Evolutionary conservation across 2,888 invertebrate genomes (phyloP).

Genomic region (Phorcus lineatus): DNA sequence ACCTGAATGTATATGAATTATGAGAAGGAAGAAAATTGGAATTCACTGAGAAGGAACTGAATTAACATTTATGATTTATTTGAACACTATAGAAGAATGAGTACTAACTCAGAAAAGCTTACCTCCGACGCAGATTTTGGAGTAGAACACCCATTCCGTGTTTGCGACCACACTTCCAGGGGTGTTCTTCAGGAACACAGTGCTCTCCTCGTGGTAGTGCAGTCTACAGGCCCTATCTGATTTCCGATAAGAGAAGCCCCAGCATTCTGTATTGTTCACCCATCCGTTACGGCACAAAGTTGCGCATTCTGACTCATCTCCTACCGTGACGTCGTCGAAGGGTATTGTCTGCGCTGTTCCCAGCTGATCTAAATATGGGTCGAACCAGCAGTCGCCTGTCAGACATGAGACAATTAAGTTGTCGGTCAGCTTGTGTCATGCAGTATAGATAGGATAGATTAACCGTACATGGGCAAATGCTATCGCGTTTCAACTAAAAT

Average conservation of each 20-base stretch:
- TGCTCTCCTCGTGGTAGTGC: conserved; percentile 27
- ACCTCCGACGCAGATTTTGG: conserved; percentile 36
- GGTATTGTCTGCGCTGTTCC: neutral
- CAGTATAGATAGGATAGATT: too few relatives aligned
- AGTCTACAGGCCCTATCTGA: conserved; percentile 5
- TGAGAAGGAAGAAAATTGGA: too few relatives aligned
- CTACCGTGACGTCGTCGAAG: neutral
- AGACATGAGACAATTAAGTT: neutral
- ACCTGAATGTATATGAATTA: too few relatives aligned
- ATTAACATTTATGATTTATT: too few relatives aligned
- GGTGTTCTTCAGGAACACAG: neutral
- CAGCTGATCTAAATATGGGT: conserved; percentile 16
- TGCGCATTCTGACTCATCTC: conserved; percentile 31
- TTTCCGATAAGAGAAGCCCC: conserved; percentile 30
- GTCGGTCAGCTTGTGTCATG: too few relatives aligned
- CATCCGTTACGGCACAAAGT: conserved; percentile 23
- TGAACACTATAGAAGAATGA: too few relatives aligned
- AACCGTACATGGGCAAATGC: too few relatives aligned
- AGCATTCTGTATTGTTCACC: conserved; percentile 27
- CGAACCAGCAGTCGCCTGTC: conserved; percentile 34
- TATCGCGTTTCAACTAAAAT: too few relatives aligned
- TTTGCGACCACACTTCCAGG: neutral
- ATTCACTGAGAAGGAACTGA: too few relatives aligned
- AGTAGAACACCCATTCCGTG: conserved; percentile 16
- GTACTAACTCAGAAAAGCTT: too few relatives aligned